phyloP scores from a whole-genome alignment of 1,140 invertebrate genomes.

The Leguminivora glycinivorella region DNA sequence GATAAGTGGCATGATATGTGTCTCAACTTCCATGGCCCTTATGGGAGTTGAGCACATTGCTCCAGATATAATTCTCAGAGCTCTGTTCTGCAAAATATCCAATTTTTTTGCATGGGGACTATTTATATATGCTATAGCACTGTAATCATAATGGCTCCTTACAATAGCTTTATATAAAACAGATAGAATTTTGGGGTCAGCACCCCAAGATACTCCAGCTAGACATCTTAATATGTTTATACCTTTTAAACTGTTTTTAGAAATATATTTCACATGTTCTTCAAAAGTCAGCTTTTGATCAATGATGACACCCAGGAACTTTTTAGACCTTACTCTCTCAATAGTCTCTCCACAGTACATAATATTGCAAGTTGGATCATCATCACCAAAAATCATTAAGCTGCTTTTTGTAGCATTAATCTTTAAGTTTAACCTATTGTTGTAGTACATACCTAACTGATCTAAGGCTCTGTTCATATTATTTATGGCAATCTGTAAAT shows the following conservation, averaged over 20 bases:
- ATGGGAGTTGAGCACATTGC: constrained; percentile 26
- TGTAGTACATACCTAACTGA: too few species aligned
- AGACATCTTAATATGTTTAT: too few species aligned
- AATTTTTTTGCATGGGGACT: not conserved
- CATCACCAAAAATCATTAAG: constrained; percentile 13
- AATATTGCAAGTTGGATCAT: not conserved
- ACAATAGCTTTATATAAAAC: too few species aligned
- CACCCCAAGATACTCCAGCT: too few species aligned
- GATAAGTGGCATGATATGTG: not conserved
- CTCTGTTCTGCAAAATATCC: constrained; percentile 24
- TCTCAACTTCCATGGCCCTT: constrained; percentile 18
- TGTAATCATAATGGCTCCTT: too few species aligned
- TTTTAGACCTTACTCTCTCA: not conserved
- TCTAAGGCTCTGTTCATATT: constrained; percentile 37
- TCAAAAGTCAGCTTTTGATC: constrained; percentile 32
- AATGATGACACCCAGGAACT: constrained; percentile 32
- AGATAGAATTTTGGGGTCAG: too few species aligned
- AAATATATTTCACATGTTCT: constrained; percentile 23
- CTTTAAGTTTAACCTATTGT: too few species aligned
- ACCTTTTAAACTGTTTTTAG: constrained; percentile 8
- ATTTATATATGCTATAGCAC: too few species aligned
- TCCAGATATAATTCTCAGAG: constrained; percentile 1
- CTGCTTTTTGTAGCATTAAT: too few species aligned
- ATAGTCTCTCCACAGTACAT: not conserved
- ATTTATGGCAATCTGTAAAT: constrained; percentile 32